Evolutionary conservation across 2,113 vertebrate species (phyloP).

Genomic region (Paracanthobrama guichenoti): DNA sequence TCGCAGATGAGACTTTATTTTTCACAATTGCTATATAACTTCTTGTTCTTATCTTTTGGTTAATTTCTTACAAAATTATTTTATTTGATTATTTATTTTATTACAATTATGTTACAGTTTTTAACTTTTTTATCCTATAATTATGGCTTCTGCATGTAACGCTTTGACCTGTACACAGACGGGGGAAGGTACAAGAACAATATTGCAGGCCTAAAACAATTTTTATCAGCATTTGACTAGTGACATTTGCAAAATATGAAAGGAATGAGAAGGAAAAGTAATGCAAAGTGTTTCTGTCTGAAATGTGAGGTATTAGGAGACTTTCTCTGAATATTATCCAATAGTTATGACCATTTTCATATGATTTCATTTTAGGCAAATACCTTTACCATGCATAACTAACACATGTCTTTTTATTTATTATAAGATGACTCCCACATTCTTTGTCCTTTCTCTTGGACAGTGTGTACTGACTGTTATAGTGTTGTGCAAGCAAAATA

Average conservation of each 20-base stretch:
- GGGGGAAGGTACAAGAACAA: background rate
- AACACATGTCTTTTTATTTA: background rate
- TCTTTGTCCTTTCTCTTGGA: background rate
- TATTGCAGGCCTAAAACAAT: background rate
- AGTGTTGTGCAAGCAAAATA: background rate
- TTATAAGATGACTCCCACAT: background rate
- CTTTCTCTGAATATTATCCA: background rate
- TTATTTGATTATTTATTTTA: too few relatives aligned
- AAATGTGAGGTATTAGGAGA: background rate
- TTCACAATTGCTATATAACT: background rate
- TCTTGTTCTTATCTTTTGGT: background rate
- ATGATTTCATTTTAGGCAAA: background rate
- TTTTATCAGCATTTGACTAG: background rate
- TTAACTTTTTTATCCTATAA: background rate
- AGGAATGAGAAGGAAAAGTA: background rate
- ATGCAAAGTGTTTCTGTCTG: background rate
- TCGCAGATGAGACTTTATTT: background rate
- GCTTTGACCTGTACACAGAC: background rate
- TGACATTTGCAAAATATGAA: background rate
- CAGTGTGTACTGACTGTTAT: background rate
- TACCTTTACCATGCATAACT: too few relatives aligned
- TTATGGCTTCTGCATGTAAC: background rate
- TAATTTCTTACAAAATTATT: background rate
- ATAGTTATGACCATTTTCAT: background rate
- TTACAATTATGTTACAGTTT: background rate